These are phyloP conservation scores for Ramphastos sulfuratus DNA, from an alignment of 2,113 vertebrate genomes.

Conservation along the genomic window DNA sequence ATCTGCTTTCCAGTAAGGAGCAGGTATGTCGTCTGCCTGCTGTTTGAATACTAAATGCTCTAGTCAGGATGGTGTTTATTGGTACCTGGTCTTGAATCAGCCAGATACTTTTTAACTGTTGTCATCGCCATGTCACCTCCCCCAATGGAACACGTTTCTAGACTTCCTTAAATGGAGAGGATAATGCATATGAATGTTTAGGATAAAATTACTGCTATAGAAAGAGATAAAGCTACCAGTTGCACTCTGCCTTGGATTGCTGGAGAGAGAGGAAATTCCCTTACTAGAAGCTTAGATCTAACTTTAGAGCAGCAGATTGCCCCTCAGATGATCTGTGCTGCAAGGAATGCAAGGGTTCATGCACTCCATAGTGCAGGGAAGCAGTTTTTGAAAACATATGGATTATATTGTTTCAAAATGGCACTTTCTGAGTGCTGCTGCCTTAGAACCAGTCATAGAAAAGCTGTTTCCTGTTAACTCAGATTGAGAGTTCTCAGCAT, in stretches of 20 bases:
- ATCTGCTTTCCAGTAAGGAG: not conserved
- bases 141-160: not conserved
- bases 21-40: not conserved
- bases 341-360: not conserved
- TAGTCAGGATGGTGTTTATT: not conserved
- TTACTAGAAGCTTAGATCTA: not conserved
- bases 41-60: not conserved
- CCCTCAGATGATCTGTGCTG: slow-evolving; percentile 1
- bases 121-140: not conserved
- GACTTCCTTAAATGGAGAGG: not conserved
- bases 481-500: not conserved
- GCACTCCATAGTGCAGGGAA: not conserved
- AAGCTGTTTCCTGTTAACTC: not conserved
- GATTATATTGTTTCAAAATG: slow-evolving; percentile 16
- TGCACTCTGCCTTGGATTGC: not conserved
- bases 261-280: slow-evolving; percentile 6
- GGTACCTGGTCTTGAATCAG: not conserved
- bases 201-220: not conserved
- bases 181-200: not conserved
- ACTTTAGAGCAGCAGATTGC: not conserved
- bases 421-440: not conserved
- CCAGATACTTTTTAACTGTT: not conserved
- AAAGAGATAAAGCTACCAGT: not conserved
- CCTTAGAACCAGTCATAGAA: not conserved
- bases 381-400: not conserved